These are phyloP conservation scores for Pantherophis alleghaniensis DNA, from an alignment of 2,797 vertebrate species.

Conservation along the genomic window DNA sequence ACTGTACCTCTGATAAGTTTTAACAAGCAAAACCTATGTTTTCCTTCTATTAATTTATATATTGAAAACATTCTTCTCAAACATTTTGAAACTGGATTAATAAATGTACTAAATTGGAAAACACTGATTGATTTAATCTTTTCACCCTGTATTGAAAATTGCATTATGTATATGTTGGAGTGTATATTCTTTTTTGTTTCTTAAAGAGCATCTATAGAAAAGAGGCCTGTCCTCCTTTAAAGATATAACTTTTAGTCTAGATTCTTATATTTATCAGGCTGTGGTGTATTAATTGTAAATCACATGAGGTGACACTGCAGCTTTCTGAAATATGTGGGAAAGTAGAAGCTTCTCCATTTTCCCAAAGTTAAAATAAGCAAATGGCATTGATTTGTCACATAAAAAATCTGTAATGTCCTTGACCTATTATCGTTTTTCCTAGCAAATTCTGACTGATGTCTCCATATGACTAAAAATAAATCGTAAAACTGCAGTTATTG, in stretches of 20 bases:
- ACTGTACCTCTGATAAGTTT: neutral
- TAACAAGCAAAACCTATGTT: neutral
- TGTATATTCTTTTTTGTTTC: neutral
- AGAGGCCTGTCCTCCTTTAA: neutral
- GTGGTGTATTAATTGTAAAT: neutral
- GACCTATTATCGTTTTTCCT: neutral
- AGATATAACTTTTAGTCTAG: neutral
- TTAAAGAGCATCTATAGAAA: neutral
- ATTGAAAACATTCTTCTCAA: neutral
- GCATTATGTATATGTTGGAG: neutral
- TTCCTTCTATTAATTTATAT: neutral
- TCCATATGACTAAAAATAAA: neutral
- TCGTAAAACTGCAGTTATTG: neutral
- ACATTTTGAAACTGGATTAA: neutral
- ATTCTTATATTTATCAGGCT: neutral
- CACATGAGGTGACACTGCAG: neutral
- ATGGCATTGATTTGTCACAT: neutral
- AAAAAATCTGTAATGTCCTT: neutral
- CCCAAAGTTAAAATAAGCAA: neutral
- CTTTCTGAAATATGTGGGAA: neutral
- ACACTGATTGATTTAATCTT: neutral
- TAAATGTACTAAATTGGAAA: neutral
- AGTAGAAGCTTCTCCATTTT: neutral
- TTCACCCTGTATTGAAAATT: neutral
- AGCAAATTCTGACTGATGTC: neutral